Evolutionary conservation across 1,140 invertebrate genomes (phyloP).

Genomic region (Acromyrmex heyeri): DNA sequence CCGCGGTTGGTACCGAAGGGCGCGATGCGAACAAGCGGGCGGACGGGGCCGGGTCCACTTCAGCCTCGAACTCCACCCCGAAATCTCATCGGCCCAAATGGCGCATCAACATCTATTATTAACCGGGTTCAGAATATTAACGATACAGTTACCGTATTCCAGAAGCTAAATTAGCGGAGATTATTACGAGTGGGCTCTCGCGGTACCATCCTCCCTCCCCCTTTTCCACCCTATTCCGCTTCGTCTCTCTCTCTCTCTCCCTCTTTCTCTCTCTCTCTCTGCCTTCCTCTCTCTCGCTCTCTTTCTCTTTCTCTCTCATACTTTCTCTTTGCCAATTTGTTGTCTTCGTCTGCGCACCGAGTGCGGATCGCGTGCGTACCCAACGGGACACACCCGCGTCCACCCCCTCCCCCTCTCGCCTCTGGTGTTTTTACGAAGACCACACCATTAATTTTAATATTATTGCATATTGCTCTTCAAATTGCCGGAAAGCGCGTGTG

Average conservation of each 20-base stretch:
- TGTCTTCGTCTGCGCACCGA: slow-evolving; percentile 58
- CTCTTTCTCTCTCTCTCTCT: slow-evolving; percentile 29
- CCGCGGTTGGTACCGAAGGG: slow-evolving; percentile 64
- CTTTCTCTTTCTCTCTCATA: slow-evolving; percentile 59
- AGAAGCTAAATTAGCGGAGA: slow-evolving; percentile 86
- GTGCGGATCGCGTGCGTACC: slow-evolving; percentile 27
- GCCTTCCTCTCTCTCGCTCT: slow-evolving; percentile 41
- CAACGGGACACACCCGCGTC: slow-evolving; percentile 29
- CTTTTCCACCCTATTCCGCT: slow-evolving; percentile 56
- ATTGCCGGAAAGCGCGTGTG: slow-evolving; percentile 76
- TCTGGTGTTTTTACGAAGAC: slow-evolving; percentile 75
- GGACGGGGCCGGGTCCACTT: slow-evolving; percentile 78
- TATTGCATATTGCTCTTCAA: slow-evolving; percentile 81
- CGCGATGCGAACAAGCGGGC: slow-evolving; percentile 57
- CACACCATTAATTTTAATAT: slow-evolving; percentile 81
- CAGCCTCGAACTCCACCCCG: slow-evolving; percentile 83
- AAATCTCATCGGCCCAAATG: slow-evolving; percentile 87
- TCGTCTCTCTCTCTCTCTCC: slow-evolving; percentile 14
- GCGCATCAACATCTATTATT: slow-evolving; percentile 87
- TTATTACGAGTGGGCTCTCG: slow-evolving; percentile 85
- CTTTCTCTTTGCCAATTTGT: slow-evolving; percentile 64
- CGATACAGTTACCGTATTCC: slow-evolving; percentile 86
- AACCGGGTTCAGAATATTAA: slow-evolving; percentile 86
- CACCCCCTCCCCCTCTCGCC: too few relatives aligned
- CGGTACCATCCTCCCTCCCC: slow-evolving; percentile 65